phyloP scores from a whole-genome alignment of 2,888 invertebrate genomes.

The Philhelius pedissequus region DNA sequence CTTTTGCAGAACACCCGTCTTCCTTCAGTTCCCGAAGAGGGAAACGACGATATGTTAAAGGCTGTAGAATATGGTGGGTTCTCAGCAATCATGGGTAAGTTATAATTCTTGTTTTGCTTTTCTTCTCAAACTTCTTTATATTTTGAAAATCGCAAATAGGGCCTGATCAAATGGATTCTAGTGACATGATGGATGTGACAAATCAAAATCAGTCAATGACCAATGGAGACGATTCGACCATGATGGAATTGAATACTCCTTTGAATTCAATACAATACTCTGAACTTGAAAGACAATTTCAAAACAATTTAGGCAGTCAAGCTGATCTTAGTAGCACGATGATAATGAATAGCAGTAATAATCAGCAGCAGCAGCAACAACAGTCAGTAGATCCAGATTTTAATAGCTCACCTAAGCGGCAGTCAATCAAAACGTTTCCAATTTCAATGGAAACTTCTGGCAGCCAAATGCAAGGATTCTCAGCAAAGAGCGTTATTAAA shows the following conservation, averaged over 20 bases:
- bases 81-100: constrained; percentile 73
- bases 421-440: constrained; percentile 71
- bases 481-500: constrained; percentile 75
- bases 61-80: constrained; percentile 75
- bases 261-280: constrained; percentile 73
- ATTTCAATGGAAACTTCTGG: constrained; percentile 46
- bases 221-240: constrained; percentile 75
- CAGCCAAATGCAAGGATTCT: constrained; percentile 49
- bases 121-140: not conserved
- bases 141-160: constrained; percentile 57
- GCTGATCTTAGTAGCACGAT: constrained; percentile 40
- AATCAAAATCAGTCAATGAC: constrained; percentile 63
- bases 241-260: constrained; percentile 77
- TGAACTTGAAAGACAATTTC: constrained; percentile 75
- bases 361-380: constrained; percentile 32
- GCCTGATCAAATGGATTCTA: constrained; percentile 74
- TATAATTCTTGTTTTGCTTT: not conserved
- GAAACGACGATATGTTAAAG: constrained; percentile 81
- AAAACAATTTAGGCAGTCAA: constrained; percentile 59
- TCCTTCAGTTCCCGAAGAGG: constrained; percentile 83
- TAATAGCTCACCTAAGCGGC: constrained; percentile 51
- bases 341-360: constrained; percentile 42
- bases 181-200: constrained; percentile 75
- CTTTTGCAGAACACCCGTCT: constrained; percentile 79
- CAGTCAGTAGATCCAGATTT: constrained; percentile 50